Base-by-base conservation (phyloP, 1,140 invertebrate genomes). In the Sminthurides bifidus region DNA sequence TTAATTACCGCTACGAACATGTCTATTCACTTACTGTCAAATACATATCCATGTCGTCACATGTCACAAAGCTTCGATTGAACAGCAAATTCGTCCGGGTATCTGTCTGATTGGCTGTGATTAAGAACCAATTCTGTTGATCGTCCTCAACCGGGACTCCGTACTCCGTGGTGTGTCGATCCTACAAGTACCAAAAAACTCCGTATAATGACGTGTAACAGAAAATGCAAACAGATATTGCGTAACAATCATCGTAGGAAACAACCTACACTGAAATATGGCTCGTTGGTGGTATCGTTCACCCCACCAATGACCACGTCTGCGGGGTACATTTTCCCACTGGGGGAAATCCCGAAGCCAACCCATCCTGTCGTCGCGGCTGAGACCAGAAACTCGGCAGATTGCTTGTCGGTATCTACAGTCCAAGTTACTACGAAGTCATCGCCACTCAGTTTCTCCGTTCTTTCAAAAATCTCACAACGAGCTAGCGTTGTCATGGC, bases 301-400 rank as follows among this genome's bases (percentile, higher is more conserved):
- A 52, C 37, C n/a, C 52, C 52, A 24, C 41, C 52, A n/a, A 54
- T 54, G 19, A 54, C 5, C 44, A 54, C 46, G 26, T 54, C 52
- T 0, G 52, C 40, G 10, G 26, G 41, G 1, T 2, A 8, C 51
- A 52, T 52, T 3, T 40, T 40, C 1, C 51, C 51, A 19, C 29
- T 15, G 12, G 1, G 2, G 30, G 37, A 41, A 41, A 52, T n/a
- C 2, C 51, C 51, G 17, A 52, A 52, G 8, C 51, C 51, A 17
- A 52, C 24, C 27, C 30, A 54, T 15, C 52, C 52, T 24, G 17
- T 45, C 46, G 52, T 54, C 46, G 30, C 29, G 1, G 23, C 52
- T 3, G 12, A 15, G 3, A 45, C 30, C 15, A 45, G 27, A 35
- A 54, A 54, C 1, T 1, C 8, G 26, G 46, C 46, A 17, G 5